Base-by-base conservation (phyloP, 2,888 invertebrate species). In the Orthosia cruda region DNA sequence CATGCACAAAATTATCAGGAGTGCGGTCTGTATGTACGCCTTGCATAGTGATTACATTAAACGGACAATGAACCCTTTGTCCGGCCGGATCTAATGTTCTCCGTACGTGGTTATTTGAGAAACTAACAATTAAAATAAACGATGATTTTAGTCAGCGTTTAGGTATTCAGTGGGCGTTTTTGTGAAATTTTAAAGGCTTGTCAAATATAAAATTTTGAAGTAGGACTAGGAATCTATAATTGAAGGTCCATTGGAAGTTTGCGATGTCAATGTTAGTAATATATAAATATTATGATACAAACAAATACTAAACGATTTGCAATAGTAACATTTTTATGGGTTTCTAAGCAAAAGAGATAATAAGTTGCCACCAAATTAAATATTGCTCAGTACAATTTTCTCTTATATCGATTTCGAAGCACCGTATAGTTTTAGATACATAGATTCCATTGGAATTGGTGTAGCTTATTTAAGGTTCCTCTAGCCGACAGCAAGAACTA, bases 31-130 rank as follows among this genome's bases (percentile, higher is more conserved):
- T 61, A 50, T 72, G 64, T 76, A 85, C 90, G 83, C 69, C 88
- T 90, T 89, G 91, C 89, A 92, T 91, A 91, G 90, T 92, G 91
- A 93, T 93, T 93, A 91, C 91, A 93, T 94, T 91, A 91, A 88
- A 80, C 90, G 95, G 90, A 74, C 95, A 91, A 75, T 93, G 94
- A 94, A 93, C 95, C 79, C 85, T 80, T 91, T 79, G 93, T 94
- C 93, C 94, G 93, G 81, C 62, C 71, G 62, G 73, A 78, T 80
- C 66, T 74, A 80, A 67, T 71, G 87, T 82, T 81, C 80, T 74
- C 55, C 65, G 71, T 73, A 74, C 70, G 76, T 57, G 67, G 63
- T 71, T 80, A 77, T 87, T 81, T 74, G 55, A 77, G 74, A 77
- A 66, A 55, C 23, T 26, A 61, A 13, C 20, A 18, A 64, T 54